Evolutionary conservation across 2,113 vertebrate species (phyloP).

Genomic region (Nyctibius bracteatus): DNA sequence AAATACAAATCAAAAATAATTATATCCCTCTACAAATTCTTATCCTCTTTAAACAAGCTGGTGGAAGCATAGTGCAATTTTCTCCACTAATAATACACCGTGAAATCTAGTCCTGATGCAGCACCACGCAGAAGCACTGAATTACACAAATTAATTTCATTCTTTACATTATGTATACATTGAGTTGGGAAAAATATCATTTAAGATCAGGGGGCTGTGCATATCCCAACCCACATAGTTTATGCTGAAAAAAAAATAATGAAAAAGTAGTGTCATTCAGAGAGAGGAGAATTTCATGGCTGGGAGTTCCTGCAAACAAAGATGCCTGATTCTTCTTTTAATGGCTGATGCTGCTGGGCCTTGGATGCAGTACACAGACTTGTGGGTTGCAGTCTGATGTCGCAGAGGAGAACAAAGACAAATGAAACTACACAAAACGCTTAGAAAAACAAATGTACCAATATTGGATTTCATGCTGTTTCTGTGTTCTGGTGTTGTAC

Average conservation of each 20-base stretch:
- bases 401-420: neutral
- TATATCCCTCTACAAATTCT: neutral
- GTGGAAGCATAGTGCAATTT: neutral
- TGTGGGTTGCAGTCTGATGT: neutral
- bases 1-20: constrained; percentile 23
- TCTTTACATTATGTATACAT: neutral
- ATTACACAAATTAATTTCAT: neutral
- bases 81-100: neutral
- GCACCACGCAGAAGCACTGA: neutral
- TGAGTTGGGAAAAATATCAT: neutral
- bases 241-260: neutral
- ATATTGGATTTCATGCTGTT: neutral
- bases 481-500: neutral
- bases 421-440: neutral
- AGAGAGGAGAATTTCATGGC: neutral
- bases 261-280: neutral
- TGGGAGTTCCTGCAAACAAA: neutral
- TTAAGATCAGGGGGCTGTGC: neutral
- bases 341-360: neutral
- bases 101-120: neutral
- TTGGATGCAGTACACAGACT: neutral
- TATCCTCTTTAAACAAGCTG: neutral
- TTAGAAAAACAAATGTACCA: neutral
- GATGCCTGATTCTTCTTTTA: neutral
- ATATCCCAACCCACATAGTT: neutral